phyloP scores from a whole-genome alignment of 2,113 vertebrate species.

The Dromaius novaehollandiae region DNA sequence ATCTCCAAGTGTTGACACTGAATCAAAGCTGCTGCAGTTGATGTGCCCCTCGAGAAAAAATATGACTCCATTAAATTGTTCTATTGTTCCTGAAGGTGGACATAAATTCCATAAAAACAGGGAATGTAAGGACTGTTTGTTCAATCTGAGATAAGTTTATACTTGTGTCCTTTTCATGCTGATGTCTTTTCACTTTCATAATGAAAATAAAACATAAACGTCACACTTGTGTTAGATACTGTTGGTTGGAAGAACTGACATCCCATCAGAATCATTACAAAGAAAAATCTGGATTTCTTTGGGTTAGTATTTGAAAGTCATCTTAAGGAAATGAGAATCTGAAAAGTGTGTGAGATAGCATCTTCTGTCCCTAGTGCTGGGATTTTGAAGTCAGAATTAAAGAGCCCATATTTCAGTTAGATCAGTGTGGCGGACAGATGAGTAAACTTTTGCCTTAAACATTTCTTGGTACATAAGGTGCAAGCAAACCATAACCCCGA shows the following conservation, averaged over 20 bases:
- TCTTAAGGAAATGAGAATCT: neutral
- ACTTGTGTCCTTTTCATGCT: neutral
- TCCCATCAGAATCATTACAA: neutral
- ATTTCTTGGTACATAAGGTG: too few species aligned
- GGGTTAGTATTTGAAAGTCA: neutral
- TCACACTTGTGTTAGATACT: neutral
- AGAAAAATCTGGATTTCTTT: neutral
- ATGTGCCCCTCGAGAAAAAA: slow-evolving; percentile 48
- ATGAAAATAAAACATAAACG: slow-evolving; percentile 12
- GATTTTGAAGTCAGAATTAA: neutral
- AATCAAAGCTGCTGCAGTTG: slow-evolving; percentile 39
- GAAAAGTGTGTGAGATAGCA: rapidly evolving
- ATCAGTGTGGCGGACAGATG: too few species aligned
- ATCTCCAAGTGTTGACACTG: slow-evolving; percentile 51
- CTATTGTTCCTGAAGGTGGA: slow-evolving; percentile 58
- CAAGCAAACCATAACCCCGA: too few species aligned
- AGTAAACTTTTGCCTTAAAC: too few species aligned
- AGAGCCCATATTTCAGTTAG: neutral
- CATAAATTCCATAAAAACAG: slow-evolving; percentile 31
- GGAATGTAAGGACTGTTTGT: neutral
- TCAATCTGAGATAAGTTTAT: slow-evolving; percentile 24
- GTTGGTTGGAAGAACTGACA: neutral
- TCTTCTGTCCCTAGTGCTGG: neutral
- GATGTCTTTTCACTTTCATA: neutral
- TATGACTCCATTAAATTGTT: slow-evolving; percentile 44